Conservation (phyloP, 1,140 invertebrate species). For the Drosophila hydei region DNA sequence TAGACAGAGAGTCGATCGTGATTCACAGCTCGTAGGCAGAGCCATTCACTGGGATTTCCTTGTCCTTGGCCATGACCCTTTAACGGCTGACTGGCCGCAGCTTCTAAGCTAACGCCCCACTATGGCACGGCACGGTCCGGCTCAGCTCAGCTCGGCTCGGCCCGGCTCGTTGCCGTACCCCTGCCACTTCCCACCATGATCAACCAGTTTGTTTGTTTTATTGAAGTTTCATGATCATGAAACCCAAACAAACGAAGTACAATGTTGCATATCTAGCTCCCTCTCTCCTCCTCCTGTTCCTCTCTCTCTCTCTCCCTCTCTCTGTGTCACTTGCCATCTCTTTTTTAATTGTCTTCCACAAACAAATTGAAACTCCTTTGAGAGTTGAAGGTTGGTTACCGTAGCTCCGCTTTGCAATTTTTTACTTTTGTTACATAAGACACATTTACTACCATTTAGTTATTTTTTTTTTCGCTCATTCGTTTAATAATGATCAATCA, state of each 20-base stretch:
- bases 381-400: conserved; percentile 68
- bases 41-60: conserved; percentile 80
- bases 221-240: conserved; percentile 76
- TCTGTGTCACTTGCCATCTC: conserved; percentile 9
- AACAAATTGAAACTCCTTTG: conserved; percentile 52
- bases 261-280: conserved; percentile 1
- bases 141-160: background rate
- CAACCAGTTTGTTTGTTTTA: conserved; percentile 70
- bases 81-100: conserved; percentile 70
- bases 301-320: conserved; percentile 1
- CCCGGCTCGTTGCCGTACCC: conserved; percentile 8
- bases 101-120: conserved; percentile 28
- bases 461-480: conserved; percentile 32
- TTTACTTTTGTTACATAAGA: conserved; percentile 76
- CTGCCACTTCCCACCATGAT: conserved; percentile 24
- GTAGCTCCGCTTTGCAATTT: conserved; percentile 72
- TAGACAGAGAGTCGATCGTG: conserved; percentile 41
- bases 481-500: conserved; percentile 71
- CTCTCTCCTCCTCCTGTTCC: conserved; percentile 1
- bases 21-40: conserved; percentile 59
- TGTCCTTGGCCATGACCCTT: conserved; percentile 81
- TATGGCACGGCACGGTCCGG: conserved; percentile 1
- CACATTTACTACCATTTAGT: conserved; percentile 54
- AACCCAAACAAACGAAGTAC: conserved; percentile 51
- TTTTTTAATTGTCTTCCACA: conserved; percentile 54